Evolutionary conservation across 2,888 invertebrate genomes (phyloP).

Genomic region (Autographa gamma): DNA sequence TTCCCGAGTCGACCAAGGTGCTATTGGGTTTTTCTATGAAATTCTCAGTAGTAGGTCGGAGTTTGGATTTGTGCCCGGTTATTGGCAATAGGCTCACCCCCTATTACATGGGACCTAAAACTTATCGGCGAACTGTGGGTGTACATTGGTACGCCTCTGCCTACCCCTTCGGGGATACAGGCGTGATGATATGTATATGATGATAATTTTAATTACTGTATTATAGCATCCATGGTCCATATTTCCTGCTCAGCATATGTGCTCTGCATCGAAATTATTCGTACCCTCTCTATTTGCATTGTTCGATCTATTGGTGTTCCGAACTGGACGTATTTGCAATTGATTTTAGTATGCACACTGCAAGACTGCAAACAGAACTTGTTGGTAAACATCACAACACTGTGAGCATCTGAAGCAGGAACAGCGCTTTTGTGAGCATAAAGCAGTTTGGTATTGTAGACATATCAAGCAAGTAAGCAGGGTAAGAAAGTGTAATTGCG

Average conservation of each 20-base stretch:
- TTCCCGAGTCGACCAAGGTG: too few relatives aligned
- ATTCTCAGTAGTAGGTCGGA: too few relatives aligned
- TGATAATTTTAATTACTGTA: too few relatives aligned
- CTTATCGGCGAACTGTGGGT: too few relatives aligned
- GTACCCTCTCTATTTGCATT: neutral
- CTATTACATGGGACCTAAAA: too few relatives aligned
- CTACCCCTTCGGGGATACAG: too few relatives aligned
- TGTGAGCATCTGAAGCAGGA: neutral
- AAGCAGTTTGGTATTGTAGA: neutral
- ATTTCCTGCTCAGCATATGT: neutral
- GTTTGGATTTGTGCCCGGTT: too few relatives aligned
- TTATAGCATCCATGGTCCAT: neutral
- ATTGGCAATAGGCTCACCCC: too few relatives aligned
- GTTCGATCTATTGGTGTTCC: neutral
- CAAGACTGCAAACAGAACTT: neutral
- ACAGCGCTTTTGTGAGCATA: neutral
- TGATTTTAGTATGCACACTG: slow-evolving; percentile 12
- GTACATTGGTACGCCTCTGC: too few relatives aligned
- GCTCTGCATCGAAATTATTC: neutral
- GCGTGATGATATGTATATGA: too few relatives aligned
- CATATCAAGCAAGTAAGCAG: neutral
- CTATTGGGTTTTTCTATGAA: too few relatives aligned
- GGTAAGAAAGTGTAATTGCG: too few relatives aligned
- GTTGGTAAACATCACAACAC: neutral
- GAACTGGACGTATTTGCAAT: neutral